A percentile compares a stretch with the other conserved stretches of the same genome.
These are phyloP conservation scores for Athene cunicularia DNA, from an alignment of 2,113 vertebrate genomes.

Conservation along the genomic window DNA sequence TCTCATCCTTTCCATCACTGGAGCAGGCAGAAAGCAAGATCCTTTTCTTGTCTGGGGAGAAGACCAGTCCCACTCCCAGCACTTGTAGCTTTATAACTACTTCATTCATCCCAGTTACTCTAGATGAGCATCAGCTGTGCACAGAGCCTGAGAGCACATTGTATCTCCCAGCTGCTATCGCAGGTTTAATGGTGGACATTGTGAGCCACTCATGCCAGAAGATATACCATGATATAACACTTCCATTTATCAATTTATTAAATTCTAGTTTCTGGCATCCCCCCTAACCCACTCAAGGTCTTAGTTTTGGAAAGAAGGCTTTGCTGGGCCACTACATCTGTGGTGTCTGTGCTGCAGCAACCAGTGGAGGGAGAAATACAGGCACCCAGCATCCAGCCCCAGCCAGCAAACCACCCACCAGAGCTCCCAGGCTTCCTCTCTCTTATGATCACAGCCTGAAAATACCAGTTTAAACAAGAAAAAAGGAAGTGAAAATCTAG, in stretches of 20 bases:
- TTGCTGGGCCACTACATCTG: background rate
- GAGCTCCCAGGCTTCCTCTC: background rate
- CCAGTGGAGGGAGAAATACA: background rate
- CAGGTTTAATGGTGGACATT: fast-evolving
- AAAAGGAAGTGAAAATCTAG: background rate
- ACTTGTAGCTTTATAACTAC: background rate
- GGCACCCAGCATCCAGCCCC: background rate
- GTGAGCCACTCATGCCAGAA: background rate
- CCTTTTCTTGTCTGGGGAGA: background rate
- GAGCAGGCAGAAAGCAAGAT: background rate
- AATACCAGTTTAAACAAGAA: background rate
- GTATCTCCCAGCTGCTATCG: background rate
- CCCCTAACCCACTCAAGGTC: background rate
- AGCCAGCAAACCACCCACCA: background rate
- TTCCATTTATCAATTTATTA: background rate
- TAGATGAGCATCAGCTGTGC: background rate
- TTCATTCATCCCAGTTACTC: background rate
- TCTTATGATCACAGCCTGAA: background rate
- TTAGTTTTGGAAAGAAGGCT: background rate
- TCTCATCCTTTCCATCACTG: background rate
- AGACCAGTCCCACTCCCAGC: background rate
- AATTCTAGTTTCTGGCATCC: background rate
- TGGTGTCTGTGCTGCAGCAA: background rate
- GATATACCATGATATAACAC: background rate
- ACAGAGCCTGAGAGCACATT: background rate